Evolutionary conservation across 2,113 vertebrate species (phyloP).

Genomic region (Psilopsiagon aurifrons): DNA sequence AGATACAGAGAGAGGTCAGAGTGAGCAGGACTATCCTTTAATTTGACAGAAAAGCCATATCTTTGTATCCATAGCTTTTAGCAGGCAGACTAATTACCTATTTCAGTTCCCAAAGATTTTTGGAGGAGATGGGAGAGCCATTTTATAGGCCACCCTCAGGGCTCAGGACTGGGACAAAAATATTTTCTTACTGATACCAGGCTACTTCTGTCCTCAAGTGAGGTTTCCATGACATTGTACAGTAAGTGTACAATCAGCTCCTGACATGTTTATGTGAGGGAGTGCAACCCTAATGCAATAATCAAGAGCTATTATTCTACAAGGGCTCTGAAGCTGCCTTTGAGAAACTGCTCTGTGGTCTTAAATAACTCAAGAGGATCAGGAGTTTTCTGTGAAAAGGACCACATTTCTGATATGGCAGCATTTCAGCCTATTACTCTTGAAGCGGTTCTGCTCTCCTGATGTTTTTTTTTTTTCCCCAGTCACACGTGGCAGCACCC

Average conservation of each 20-base stretch:
- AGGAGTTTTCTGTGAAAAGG: not conserved
- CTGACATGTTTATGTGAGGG: not conserved
- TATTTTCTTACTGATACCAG: not conserved
- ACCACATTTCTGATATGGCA: not conserved
- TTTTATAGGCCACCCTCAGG: not conserved
- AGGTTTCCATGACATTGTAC: not conserved
- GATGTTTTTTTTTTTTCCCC: not conserved
- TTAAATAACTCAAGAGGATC: not conserved
- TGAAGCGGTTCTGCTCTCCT: not conserved
- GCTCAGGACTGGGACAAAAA: not conserved
- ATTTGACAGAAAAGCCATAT: not conserved
- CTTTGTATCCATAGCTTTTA: not conserved
- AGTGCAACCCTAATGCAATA: not conserved
- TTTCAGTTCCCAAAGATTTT: not conserved
- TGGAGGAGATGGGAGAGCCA: not conserved
- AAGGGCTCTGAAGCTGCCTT: not conserved
- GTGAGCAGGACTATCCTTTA: not conserved
- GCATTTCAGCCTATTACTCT: not conserved
- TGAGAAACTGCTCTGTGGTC: not conserved
- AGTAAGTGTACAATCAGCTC: not conserved
- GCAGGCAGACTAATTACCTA: not conserved
- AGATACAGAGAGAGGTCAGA: not conserved
- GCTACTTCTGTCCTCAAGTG: not conserved
- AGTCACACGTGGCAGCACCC: not conserved
- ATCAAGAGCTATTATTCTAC: not conserved